Evolutionary conservation across 2,797 vertebrate genomes (phyloP).

Genomic region (Neosalanx taihuensis): DNA sequence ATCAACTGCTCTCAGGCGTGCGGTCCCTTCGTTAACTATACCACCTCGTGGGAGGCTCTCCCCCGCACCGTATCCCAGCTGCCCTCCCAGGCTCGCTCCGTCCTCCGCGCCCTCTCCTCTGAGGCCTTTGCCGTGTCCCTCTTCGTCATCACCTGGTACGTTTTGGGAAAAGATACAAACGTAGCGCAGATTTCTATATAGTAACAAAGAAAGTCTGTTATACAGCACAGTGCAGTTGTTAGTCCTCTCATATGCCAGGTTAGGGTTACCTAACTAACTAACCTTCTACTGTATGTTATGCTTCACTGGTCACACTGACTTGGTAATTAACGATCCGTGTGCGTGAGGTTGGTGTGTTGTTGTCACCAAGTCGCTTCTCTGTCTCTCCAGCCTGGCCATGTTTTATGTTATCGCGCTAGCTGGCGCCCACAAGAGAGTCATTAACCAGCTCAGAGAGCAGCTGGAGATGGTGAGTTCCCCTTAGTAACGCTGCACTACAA

Average conservation of each 20-base stretch:
- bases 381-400: slow-evolving; percentile 83
- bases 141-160: slow-evolving; percentile 86
- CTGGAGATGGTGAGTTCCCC: slow-evolving; percentile 81
- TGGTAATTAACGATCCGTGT: too few relatives aligned
- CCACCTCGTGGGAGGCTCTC: slow-evolving; percentile 83
- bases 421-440: slow-evolving; percentile 86
- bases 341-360: background rate
- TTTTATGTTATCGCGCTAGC: slow-evolving; percentile 92
- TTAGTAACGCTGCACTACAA: too few relatives aligned
- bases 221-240: too few relatives aligned
- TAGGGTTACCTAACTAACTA: too few relatives aligned
- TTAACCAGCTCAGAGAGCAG: slow-evolving; percentile 87
- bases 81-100: slow-evolving; percentile 52
- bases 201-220: too few relatives aligned
- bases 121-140: slow-evolving; percentile 90
- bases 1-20: slow-evolving; percentile 86
- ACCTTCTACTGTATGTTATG: too few relatives aligned
- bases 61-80: slow-evolving; percentile 68
- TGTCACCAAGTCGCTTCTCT: background rate
- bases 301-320: too few relatives aligned
- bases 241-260: too few relatives aligned
- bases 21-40: slow-evolving; percentile 85
- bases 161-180: background rate
- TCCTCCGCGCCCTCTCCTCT: slow-evolving; percentile 76
- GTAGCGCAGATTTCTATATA: too few relatives aligned